Base-by-base conservation (phyloP, 2,888 invertebrate genomes). In the Oeneis ivallda region DNA sequence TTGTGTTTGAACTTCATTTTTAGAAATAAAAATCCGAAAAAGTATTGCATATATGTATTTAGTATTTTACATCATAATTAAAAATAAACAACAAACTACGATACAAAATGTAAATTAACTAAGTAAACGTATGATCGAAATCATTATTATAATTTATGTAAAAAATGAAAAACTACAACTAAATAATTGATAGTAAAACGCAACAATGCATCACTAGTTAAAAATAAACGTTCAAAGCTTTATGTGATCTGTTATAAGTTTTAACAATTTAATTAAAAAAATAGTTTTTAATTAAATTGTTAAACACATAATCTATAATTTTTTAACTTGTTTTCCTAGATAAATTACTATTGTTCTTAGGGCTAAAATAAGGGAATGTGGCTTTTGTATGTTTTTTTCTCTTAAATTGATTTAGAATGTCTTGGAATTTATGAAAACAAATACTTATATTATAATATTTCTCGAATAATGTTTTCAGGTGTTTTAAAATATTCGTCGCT, bases 101-200 rank as follows among this genome's bases (percentile, higher is more conserved):
- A 54, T 39, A 54, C 54, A 54, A 54, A 54, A 54, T 53, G 15
- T 39, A 17, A 17, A 15, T 10, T 10, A 11, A 8, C 10, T 39
- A 54, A 15, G 3, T 17, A 5, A 39, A 37, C 8, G 34, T n/a
- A 15, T 15, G 9, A 41, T 41, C n/a, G n/a, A 45, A 45, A n/a
- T 15, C 45, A 26, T 26, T 26, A 43, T 43, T 43, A 43, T 5
- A 13, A 43, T 43, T 9, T 43, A 13, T 26, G 1, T 50, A 26
- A 50, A 17, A 50, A 13, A 11, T 32, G 1, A 52, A 52, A 32
- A 15, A 15, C 37, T 53, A 10, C 10, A 10, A 53, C n/a, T 9
- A 34, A 53, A 15, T 9, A 53, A 37, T 52, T 52, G 13, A 52
- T 39, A 37, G 15, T 39, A 39, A 56, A 56, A 56, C 56, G 56